Percentiles rank a stretch among this genome's conserved stretches.
Conservation (phyloP, 2,888 invertebrate species). For the Orchesellides sinensis region DNA sequence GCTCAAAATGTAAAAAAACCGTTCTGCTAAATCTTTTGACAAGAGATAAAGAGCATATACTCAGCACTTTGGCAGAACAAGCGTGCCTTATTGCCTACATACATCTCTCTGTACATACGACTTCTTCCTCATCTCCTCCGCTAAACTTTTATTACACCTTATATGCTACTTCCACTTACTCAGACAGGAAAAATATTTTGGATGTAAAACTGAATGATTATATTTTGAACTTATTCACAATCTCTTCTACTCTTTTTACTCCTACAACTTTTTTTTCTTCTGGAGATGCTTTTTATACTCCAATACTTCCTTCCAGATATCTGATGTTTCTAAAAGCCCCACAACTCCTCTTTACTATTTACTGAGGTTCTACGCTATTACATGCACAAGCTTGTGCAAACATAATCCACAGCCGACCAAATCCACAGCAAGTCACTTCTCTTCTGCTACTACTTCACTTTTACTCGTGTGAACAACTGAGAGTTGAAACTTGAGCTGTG, state of each 20-base stretch:
- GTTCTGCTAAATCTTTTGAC: constrained; percentile 57
- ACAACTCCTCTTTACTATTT: background rate
- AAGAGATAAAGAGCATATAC: constrained; percentile 36
- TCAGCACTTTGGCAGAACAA: background rate
- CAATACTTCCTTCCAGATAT: background rate
- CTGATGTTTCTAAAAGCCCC: constrained; percentile 41
- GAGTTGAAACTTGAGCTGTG: constrained; percentile 54
- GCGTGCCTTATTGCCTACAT: background rate
- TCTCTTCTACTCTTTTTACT: background rate
- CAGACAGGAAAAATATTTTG: background rate
- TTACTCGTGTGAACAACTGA: constrained; percentile 52
- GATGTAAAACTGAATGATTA: background rate
- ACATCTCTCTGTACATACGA: background rate
- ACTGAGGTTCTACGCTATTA: constrained; percentile 4
- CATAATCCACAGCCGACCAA: constrained; percentile 4
- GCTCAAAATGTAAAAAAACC: constrained; percentile 49
- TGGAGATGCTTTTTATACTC: background rate
- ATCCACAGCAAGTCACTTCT: no score
- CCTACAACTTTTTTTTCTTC: background rate
- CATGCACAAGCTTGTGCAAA: constrained; percentile 9
- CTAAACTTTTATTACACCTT: background rate
- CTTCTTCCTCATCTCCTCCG: background rate
- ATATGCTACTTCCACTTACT: background rate
- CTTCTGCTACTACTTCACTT: constrained; percentile 22
- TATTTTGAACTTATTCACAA: no score